Conservation (phyloP, 1,140 invertebrate species). For the Melanaphis sacchari region DNA sequence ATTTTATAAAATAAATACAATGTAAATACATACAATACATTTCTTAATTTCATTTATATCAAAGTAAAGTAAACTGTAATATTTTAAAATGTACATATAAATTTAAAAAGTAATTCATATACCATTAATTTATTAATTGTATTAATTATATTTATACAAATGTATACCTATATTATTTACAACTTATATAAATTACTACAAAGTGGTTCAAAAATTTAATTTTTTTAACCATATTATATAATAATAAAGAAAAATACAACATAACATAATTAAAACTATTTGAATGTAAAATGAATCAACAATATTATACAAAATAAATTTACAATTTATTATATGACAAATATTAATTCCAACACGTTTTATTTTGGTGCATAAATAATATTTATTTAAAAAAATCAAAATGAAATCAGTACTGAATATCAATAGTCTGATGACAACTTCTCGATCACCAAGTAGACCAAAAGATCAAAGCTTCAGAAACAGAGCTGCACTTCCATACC, state of each 20-base stretch:
- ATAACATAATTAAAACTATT: background rate
- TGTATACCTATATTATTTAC: background rate
- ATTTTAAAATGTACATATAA: background rate
- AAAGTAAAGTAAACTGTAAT: background rate
- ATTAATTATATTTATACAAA: background rate
- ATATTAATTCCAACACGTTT: background rate
- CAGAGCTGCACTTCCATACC: too few species aligned
- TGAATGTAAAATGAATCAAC: background rate
- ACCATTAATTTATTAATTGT: background rate
- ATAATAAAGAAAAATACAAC: background rate
- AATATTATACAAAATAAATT: background rate
- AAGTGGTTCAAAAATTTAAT: background rate
- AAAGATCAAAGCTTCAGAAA: background rate
- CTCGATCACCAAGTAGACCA: too few species aligned
- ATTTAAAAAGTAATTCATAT: background rate
- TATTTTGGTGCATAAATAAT: background rate
- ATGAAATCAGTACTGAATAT: too few species aligned
- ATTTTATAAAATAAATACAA: too few species aligned
- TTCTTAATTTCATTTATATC: background rate
- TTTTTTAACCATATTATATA: background rate
- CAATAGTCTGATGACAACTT: too few species aligned
- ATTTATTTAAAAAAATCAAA: background rate
- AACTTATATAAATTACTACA: background rate
- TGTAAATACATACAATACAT: background rate
- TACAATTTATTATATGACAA: background rate